Percentiles rank a stretch among this genome's conserved stretches.
Conservation (phyloP, 2,113 vertebrate genomes). For the Rhinichthys klamathensis region DNA sequence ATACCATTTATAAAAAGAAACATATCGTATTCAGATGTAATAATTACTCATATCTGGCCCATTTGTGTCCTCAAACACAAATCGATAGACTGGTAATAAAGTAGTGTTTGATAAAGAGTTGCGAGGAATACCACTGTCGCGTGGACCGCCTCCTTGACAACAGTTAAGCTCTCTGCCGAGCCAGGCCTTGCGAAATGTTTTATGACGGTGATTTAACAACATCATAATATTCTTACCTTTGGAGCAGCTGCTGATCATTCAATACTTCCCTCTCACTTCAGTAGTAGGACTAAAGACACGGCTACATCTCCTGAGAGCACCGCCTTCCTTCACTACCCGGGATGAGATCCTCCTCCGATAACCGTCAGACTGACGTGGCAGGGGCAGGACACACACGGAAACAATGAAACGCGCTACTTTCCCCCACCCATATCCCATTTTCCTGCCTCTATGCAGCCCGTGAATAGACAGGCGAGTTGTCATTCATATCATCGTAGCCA, state of each 20-base stretch:
- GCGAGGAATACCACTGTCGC: neutral
- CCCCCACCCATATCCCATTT: neutral
- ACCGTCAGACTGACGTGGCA: conserved; percentile 65
- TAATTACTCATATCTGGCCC: neutral
- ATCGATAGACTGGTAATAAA: neutral
- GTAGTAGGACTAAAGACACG: neutral
- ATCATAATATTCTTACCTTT: conserved; percentile 29
- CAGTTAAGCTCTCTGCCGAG: neutral
- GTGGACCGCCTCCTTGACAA: neutral
- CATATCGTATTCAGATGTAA: neutral
- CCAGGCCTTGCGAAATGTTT: neutral
- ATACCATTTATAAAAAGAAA: neutral
- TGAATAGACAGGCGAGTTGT: neutral
- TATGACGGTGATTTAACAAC: neutral
- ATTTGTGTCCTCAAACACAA: neutral
- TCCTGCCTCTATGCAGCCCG: too few relatives aligned
- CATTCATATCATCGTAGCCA: conserved; percentile 2
- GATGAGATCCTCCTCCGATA: conserved; percentile 30
- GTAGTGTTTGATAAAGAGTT: neutral
- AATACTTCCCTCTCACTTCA: neutral
- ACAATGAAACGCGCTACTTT: neutral
- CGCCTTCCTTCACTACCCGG: conserved; percentile 29
- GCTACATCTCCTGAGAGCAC: conserved; percentile 16
- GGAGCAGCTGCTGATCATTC: neutral
- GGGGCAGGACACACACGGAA: conserved; percentile 45